Conservation (phyloP, 2,888 invertebrate genomes). For the Synergus itoensis region DNA sequence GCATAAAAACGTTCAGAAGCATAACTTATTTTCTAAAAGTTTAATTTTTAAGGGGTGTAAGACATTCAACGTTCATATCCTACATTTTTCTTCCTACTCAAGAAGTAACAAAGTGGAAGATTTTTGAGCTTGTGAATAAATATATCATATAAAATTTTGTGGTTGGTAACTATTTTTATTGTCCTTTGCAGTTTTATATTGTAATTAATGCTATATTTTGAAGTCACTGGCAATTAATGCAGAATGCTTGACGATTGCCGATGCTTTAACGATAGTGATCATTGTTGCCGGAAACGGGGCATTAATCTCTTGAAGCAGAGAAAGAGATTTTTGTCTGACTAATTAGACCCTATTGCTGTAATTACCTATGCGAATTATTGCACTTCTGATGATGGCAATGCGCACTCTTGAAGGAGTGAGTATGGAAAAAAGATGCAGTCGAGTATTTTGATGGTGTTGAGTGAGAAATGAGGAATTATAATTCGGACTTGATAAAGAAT, state of each 20-base stretch:
- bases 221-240: neutral
- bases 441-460: neutral
- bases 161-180: neutral
- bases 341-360: constrained; percentile 7
- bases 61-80: neutral
- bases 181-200: neutral
- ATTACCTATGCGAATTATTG: constrained; percentile 19
- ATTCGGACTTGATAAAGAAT: neutral
- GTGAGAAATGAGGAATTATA: neutral
- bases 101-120: neutral
- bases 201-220: neutral
- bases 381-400: neutral
- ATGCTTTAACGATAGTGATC: neutral
- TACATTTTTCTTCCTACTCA: neutral
- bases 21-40: neutral
- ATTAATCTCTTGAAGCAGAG: neutral
- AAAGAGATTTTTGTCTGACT: constrained; percentile 28
- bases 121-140: neutral
- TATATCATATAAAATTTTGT: neutral
- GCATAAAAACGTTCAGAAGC: neutral
- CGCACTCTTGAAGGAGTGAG: neutral
- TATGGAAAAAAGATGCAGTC: constrained; percentile 13
- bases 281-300: constrained; percentile 16
- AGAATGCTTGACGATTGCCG: neutral
- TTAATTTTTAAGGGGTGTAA: neutral